Evolutionary conservation across 2,888 invertebrate genomes (phyloP).

Genomic region (Pandemis heparana): DNA sequence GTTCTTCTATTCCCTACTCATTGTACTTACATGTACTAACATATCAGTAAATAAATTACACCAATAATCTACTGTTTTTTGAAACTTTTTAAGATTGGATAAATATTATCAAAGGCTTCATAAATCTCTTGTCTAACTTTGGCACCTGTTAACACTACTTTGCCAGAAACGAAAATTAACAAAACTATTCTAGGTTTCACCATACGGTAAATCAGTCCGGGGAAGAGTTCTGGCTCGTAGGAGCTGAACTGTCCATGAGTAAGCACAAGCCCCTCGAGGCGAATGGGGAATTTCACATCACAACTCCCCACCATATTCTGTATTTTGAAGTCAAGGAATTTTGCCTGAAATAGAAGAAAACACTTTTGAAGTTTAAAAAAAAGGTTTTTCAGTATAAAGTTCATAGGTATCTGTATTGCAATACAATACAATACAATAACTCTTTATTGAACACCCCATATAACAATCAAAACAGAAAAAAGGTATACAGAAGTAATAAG

Average conservation of each 20-base stretch:
- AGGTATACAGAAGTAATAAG: no score
- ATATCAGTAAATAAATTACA: slow-evolving; percentile 23
- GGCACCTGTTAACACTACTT: slow-evolving; percentile 99
- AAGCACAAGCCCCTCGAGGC: slow-evolving; percentile 90
- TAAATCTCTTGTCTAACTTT: slow-evolving; percentile 97
- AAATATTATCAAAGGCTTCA: slow-evolving; percentile 98
- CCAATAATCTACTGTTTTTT: slow-evolving; percentile 89
- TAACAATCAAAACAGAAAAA: no score
- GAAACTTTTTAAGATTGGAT: slow-evolving; percentile 98
- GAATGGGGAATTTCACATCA: slow-evolving; percentile 92
- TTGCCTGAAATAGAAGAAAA: slow-evolving; percentile 86
- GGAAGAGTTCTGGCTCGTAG: slow-evolving; percentile 99
- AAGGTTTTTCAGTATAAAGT: no score
- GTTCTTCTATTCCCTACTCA: not conserved
- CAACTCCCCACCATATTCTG: slow-evolving; percentile 93
- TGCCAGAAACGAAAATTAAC: slow-evolving; percentile 99
- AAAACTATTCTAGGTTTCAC: slow-evolving; percentile 98
- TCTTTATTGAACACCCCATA: no score
- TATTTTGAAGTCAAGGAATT: slow-evolving; percentile 93
- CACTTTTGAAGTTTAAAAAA: not conserved
- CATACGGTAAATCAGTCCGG: slow-evolving; percentile 99
- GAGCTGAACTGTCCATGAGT: slow-evolving; percentile 92
- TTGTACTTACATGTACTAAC: not conserved
- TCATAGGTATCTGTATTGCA: no score
- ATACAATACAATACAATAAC: no score